A percentile compares a stretch with the other conserved stretches of the same genome.
Evolutionary conservation across 2,113 vertebrate species (phyloP).

Genomic region (Actenoides hombroni): DNA sequence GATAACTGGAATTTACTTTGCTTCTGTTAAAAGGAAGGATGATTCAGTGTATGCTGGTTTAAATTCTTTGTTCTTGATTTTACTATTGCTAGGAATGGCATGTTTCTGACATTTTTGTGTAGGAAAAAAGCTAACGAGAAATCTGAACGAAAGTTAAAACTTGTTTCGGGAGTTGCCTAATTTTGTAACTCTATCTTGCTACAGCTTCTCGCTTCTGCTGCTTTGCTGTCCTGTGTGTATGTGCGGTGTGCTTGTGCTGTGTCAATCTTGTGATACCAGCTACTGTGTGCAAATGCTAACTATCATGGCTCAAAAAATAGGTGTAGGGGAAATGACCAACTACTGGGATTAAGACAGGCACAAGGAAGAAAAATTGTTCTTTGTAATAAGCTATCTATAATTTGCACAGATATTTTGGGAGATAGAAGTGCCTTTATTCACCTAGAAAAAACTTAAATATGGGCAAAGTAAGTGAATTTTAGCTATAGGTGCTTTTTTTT

Average conservation of each 20-base stretch:
- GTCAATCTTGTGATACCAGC: background rate
- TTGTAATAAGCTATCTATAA: background rate
- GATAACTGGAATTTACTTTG: background rate
- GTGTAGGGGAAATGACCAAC: background rate
- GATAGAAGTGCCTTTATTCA: background rate
- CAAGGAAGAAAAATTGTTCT: background rate
- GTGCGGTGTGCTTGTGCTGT: background rate
- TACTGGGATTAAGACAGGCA: background rate
- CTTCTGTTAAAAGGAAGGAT: background rate
- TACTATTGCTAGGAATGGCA: background rate
- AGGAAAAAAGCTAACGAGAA: background rate
- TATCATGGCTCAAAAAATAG: background rate
- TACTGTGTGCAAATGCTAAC: background rate
- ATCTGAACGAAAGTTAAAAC: background rate
- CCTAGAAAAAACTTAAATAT: background rate
- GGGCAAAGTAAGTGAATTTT: background rate
- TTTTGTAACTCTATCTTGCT: background rate
- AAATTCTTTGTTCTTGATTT: background rate
- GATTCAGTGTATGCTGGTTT: background rate
- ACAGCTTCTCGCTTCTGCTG: constrained; percentile 32
- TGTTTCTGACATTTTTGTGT: background rate
- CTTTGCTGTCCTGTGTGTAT: background rate
- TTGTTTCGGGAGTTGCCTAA: background rate
- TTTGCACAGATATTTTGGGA: background rate
- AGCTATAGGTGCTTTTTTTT: background rate